Evolutionary conservation across 2,888 invertebrate species (phyloP), one percentile per base, ranked within the genome.

Genomic region (Mylabris sibirica): DNA sequence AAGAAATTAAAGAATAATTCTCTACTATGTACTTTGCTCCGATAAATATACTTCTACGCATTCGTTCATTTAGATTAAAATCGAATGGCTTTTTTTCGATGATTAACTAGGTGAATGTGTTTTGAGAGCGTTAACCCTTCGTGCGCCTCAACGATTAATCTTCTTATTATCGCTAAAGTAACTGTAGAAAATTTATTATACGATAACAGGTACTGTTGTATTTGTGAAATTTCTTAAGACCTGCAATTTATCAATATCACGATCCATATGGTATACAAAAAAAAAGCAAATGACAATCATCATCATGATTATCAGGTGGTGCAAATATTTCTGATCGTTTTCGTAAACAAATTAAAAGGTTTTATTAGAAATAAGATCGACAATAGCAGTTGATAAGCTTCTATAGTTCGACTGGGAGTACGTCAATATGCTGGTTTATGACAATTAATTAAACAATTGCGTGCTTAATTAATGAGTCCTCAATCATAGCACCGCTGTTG

Each of bases 391-490:
- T 20, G 49, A 49, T 49, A 49, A 20, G 8, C 5, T 44, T 57
- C 57, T 57, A 24, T 24, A 57, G 5, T 0, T 22, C 5, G 12
- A 8, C 3, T 14, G 3, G 22, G 57, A 24, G 24, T 3, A 24
- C 14, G 24, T 57, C 49, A 20, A 20, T 20, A 49, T 49, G 49
- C 24, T 24, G 57, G 57, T 57, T 57, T 12, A 24, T 57, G 12
- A 24, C 57, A 57, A 57, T 57, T 57, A 57, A 57, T 57, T 57
- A 24, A 57, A 57, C 57, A 57, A 57, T 57, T 24, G 24, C 3
- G 24, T 12, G 24, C 57, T 57, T 57, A 57, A 57, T 57, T 57
- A 24, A 14, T 24, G 57, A 30, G 24, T 11, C n/a, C n/a, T n/a
- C n/a, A n/a, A n/a, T n/a, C n/a, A 57, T 22, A 57, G 14, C 24